A percentile compares a stretch with the other conserved stretches of the same genome.
These are phyloP conservation scores for Notodonta dromedarius DNA, from an alignment of 2,888 invertebrate genomes.

Conservation along the genomic window DNA sequence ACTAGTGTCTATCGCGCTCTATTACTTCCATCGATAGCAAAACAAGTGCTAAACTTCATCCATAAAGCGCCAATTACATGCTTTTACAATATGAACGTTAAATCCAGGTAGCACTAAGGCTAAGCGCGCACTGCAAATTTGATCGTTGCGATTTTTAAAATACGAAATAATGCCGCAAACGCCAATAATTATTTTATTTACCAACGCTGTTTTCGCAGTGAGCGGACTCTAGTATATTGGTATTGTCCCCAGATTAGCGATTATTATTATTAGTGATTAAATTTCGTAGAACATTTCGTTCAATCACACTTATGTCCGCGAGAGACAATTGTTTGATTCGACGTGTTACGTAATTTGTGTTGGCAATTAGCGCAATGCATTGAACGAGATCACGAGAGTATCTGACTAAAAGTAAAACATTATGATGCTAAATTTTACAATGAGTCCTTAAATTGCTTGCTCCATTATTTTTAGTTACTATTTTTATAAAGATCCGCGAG, in stretches of 20 bases:
- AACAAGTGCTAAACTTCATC: neutral
- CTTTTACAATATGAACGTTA: neutral
- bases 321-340: constrained; percentile 20
- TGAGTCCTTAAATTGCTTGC: constrained; percentile 21
- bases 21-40: neutral
- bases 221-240: too few relatives aligned
- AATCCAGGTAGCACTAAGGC: neutral
- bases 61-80: too few relatives aligned
- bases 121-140: too few relatives aligned
- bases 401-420: constrained; percentile 28
- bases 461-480: constrained; percentile 12
- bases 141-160: too few relatives aligned
- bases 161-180: too few relatives aligned
- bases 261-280: neutral
- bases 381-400: constrained; percentile 40
- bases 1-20: neutral
- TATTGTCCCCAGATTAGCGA: too few relatives aligned
- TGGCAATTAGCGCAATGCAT: constrained; percentile 38
- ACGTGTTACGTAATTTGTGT: constrained; percentile 32
- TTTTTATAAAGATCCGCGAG: neutral
- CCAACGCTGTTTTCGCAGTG: too few relatives aligned
- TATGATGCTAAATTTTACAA: constrained; percentile 30
- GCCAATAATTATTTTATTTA: too few relatives aligned
- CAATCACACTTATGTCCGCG: neutral
- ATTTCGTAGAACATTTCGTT: neutral